phyloP scores from a whole-genome alignment of 2,797 vertebrate genomes.

The Dromococcyx pavoninus region DNA sequence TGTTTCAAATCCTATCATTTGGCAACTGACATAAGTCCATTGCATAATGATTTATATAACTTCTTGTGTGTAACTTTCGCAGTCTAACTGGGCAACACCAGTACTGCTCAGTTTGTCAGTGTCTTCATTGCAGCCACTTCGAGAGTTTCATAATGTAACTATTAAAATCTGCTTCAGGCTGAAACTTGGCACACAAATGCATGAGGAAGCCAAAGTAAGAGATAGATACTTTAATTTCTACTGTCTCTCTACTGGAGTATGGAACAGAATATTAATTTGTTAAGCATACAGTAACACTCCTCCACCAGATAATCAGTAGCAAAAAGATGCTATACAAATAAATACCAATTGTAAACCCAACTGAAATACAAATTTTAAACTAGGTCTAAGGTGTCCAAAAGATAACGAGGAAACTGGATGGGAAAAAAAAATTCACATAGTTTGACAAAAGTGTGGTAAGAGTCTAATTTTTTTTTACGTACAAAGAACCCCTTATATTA shows the following conservation, averaged over 20 bases:
- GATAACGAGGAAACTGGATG: not conserved
- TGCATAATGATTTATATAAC: not conserved
- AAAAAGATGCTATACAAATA: not conserved
- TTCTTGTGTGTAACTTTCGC: not conserved
- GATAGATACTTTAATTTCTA: slow-evolving; percentile 27
- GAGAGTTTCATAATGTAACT: not conserved
- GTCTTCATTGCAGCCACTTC: not conserved
- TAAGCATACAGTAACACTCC: not conserved
- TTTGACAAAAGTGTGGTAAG: not conserved
- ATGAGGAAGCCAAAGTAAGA: not conserved
- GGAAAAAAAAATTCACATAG: not conserved
- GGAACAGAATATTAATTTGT: not conserved
- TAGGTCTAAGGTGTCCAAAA: not conserved
- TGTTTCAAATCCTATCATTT: not conserved
- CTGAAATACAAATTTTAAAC: not conserved
- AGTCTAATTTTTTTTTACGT: not conserved
- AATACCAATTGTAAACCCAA: not conserved
- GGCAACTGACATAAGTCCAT: not conserved
- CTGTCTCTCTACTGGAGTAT: not conserved
- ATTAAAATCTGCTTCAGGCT: slow-evolving; percentile 32
- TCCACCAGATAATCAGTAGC: not conserved
- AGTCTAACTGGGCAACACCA: not conserved
- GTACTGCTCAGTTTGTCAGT: slow-evolving; percentile 4
- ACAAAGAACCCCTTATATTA: not conserved
- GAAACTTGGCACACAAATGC: not conserved